Evolutionary conservation across 2,888 invertebrate genomes (phyloP).

Genomic region (Diarsia rubi): DNA sequence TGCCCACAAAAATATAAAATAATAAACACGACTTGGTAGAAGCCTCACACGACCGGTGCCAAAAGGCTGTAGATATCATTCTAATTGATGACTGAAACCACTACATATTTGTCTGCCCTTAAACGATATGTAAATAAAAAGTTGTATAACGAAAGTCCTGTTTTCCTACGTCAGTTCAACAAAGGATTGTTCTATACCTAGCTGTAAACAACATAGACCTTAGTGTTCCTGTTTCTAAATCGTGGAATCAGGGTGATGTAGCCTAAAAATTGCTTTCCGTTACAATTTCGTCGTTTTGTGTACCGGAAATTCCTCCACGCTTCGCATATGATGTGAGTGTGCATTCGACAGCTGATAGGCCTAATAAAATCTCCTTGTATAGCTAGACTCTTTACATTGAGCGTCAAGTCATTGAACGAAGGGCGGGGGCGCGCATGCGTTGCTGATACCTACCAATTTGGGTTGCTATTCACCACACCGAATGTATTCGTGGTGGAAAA

Average conservation of each 20-base stretch:
- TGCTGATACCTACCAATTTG: slow-evolving; percentile 63
- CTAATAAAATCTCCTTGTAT: slow-evolving; percentile 66
- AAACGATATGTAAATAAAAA: neutral
- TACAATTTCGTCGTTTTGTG: slow-evolving; percentile 26
- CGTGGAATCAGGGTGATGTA: slow-evolving; percentile 4
- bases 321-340: slow-evolving; percentile 45
- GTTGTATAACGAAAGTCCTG: neutral
- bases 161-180: neutral
- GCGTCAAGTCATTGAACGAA: slow-evolving; percentile 86
- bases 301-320: slow-evolving; percentile 50
- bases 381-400: slow-evolving; percentile 67
- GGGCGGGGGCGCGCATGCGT: slow-evolving; percentile 87
- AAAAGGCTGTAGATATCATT: slow-evolving; percentile 7
- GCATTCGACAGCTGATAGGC: slow-evolving; percentile 66
- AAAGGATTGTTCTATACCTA: slow-evolving; percentile 28
- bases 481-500: slow-evolving; percentile 59
- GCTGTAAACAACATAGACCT: neutral
- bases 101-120: neutral
- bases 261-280: slow-evolving; percentile 36
- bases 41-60: neutral
- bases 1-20: slow-evolving; percentile 26
- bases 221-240: slow-evolving; percentile 4
- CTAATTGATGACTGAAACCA: neutral
- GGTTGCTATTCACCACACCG: slow-evolving; percentile 67
- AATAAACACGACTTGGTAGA: slow-evolving; percentile 28